phyloP scores from a whole-genome alignment of 2,797 vertebrate species.

The Phoeniculus purpureus region DNA sequence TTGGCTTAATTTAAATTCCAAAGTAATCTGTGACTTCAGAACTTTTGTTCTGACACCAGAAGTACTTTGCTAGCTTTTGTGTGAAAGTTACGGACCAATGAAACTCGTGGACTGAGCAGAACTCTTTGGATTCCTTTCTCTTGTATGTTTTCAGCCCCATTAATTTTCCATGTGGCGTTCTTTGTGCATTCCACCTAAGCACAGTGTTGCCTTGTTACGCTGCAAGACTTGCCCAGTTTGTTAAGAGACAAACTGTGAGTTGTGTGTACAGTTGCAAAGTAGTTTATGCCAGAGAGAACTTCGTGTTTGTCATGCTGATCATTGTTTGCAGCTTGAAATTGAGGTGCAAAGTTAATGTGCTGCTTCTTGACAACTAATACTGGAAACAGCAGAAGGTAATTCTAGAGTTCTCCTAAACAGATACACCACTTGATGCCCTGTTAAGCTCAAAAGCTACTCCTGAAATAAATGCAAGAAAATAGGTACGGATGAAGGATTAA shows the following conservation, averaged over 20 bases:
- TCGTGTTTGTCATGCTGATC: not conserved
- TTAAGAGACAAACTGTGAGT: not conserved
- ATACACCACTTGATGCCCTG: not conserved
- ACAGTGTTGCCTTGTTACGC: not conserved
- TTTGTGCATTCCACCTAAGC: not conserved
- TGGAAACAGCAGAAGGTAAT: not conserved
- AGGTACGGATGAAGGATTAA: not conserved
- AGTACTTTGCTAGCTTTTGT: not conserved
- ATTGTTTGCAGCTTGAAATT: not conserved
- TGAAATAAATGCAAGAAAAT: not conserved
- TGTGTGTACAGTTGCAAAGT: too few species aligned
- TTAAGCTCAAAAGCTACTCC: not conserved
- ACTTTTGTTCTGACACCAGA: not conserved
- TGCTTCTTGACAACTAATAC: not conserved
- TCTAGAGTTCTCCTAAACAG: not conserved
- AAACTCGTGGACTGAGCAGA: not conserved
- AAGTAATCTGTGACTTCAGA: not conserved
- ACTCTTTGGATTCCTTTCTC: not conserved
- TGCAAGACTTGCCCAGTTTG: not conserved
- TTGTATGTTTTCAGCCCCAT: not conserved
- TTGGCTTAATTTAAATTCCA: not conserved
- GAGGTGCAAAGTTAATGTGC: not conserved
- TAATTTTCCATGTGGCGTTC: not conserved
- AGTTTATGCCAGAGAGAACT: not conserved
- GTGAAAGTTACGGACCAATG: not conserved